Evolutionary conservation across 23 tunicate species (phyloP).

Genomic region (Oikopleura albicans): DNA sequence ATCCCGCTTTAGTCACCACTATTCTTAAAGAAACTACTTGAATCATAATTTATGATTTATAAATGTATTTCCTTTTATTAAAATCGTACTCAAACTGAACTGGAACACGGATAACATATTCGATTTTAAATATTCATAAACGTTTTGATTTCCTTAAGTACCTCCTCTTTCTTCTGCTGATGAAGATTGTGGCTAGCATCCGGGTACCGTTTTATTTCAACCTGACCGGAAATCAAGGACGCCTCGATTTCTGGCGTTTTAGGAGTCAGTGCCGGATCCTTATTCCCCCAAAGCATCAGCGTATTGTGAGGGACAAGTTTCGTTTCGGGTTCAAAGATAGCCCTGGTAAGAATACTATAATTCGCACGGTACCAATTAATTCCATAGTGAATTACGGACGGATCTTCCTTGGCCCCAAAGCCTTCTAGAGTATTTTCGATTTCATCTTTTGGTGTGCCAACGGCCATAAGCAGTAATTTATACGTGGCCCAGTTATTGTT

Average conservation of each 20-base stretch:
- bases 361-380: not conserved
- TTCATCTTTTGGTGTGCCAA: not conserved
- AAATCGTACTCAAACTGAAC: too few species aligned
- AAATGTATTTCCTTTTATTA: too few species aligned
- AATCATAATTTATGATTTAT: too few species aligned
- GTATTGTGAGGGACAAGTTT: not conserved
- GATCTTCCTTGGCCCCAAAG: not conserved
- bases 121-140: too few species aligned
- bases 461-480: not conserved
- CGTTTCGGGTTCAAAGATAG: not conserved
- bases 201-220: not conserved
- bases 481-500: not conserved
- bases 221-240: not conserved
- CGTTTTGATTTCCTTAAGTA: not conserved
- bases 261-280: not conserved
- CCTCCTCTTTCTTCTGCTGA: not conserved
- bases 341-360: too few species aligned
- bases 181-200: not conserved
- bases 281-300: constrained; percentile 11
- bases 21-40: too few species aligned
- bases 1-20: too few species aligned
- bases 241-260: not conserved
- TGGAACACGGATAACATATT: too few species aligned
- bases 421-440: not conserved
- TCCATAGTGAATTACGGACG: not conserved